These are phyloP conservation scores for Aramus guarauna DNA, from an alignment of 2,113 vertebrate genomes.

Conservation along the genomic window DNA sequence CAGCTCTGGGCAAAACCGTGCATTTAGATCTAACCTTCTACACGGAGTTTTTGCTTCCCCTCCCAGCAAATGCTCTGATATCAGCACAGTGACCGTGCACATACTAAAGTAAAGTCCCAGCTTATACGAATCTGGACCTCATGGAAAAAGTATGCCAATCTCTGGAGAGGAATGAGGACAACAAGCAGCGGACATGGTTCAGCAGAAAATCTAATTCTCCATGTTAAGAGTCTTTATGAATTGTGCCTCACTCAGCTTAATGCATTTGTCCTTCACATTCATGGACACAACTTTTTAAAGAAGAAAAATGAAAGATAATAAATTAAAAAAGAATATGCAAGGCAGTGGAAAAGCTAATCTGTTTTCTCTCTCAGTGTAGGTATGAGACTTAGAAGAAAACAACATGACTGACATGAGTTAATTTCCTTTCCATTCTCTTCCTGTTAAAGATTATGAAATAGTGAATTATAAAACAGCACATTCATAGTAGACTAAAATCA, in stretches of 20 bases:
- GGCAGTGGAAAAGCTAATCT: neutral
- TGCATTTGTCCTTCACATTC: conserved; percentile 12
- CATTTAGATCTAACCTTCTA: neutral
- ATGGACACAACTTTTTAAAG: neutral
- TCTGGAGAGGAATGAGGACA: neutral
- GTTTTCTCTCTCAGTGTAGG: neutral
- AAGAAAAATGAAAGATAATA: neutral
- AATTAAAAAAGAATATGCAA: neutral
- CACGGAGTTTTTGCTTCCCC: neutral
- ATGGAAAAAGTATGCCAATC: neutral
- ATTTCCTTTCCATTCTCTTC: conserved; percentile 10
- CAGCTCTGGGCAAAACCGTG: neutral
- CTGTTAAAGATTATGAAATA: neutral
- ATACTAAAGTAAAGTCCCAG: neutral
- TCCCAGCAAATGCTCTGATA: neutral
- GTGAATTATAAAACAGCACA: neutral
- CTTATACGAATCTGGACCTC: neutral
- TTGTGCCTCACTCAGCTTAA: neutral
- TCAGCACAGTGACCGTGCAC: neutral
- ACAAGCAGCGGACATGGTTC: neutral
- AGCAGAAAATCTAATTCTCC: conserved; percentile 31
- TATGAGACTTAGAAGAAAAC: neutral
- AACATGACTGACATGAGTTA: neutral
- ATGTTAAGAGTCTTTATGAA: neutral
- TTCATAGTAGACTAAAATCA: neutral